Base-by-base conservation (phyloP, 2,888 invertebrate species). In the Tenthredo livida region DNA sequence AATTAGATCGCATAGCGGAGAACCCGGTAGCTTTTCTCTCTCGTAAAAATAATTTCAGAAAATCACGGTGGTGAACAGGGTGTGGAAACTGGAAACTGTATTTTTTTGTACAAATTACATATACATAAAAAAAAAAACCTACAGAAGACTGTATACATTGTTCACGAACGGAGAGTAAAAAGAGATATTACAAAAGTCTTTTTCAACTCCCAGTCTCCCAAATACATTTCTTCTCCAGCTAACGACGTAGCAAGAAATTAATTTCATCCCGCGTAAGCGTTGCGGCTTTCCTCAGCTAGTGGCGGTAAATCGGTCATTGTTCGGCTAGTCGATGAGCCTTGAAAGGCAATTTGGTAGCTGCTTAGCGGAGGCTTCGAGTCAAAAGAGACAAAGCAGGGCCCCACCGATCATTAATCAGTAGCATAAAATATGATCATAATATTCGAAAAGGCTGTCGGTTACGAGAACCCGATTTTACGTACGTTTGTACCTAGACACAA, bases 311-410 rank as follows among this genome's bases (percentile, higher is more conserved):
- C 80, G 61, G 58, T 83, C 67, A 83, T 83, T 83, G 82, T 83
- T 83, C 82, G 82, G 65, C 40, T 25, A 67, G 83, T 83, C 33
- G 67, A 70, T 83, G 83, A 70, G 67, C 67, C 70, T 83, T 65
- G 37, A 83, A 67, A 83, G 83, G 83, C 67, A 67, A 65, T 83
- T 83, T 50, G 25, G 83, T 83, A 70, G 83, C 83, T 83, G 67
- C 83, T 83, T 83, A 83, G 80, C 80, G 83, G 67, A 83, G 70
- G 65, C 67, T 83, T 47, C 43, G 29, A 67, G 83, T 50, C 61
- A 67, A 83, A 83, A 47, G 70, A 70, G 70, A 83, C 83, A 83
- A 83, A 70, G 83, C 83, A 29, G 12, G 12, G 25, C 33, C 17
- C 15, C 17, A 50, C 29, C 54, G 47, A 83, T 83, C 83, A 83